Evolutionary conservation across 1,140 invertebrate species (phyloP).

Genomic region (Drosophila orosa): DNA sequence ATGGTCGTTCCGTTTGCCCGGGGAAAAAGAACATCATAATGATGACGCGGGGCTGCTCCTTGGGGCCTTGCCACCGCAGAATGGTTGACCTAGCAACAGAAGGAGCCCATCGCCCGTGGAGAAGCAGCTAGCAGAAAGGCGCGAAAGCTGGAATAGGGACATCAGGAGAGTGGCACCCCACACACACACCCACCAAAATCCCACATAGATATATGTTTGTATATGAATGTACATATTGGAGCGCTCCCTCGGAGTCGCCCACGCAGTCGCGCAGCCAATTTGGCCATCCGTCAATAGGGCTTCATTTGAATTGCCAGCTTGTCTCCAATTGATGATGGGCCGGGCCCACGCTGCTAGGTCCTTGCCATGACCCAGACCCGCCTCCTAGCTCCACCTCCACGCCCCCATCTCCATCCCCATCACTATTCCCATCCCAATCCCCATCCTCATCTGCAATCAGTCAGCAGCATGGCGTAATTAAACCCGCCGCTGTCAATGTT

Average conservation of each 20-base stretch:
- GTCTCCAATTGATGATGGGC: constrained; percentile 72
- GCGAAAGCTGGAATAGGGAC: constrained; percentile 1
- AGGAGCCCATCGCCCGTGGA: constrained; percentile 17
- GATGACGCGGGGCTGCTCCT: background rate
- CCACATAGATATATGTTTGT: background rate
- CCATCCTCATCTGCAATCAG: constrained; percentile 63
- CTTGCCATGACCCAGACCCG: constrained; percentile 24
- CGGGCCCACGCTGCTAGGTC: constrained; percentile 27
- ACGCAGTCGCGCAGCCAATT: constrained; percentile 67
- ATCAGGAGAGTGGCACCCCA: background rate
- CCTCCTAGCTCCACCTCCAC: constrained; percentile 2
- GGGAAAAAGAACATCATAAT: constrained; percentile 13
- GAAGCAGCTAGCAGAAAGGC: constrained; percentile 1
- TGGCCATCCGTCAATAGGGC: constrained; percentile 76
- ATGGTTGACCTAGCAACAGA: constrained; percentile 46
- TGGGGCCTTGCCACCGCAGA: constrained; percentile 33
- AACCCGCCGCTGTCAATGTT: constrained; percentile 58
- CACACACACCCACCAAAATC: constrained; percentile 19
- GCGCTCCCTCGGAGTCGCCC: constrained; percentile 50
- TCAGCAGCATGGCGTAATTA: constrained; percentile 78
- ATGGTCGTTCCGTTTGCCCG: constrained; percentile 17
- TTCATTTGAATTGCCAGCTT: constrained; percentile 81
- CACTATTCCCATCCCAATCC: too few species aligned
- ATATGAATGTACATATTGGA: too few species aligned
- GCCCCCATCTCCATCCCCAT: constrained; percentile 16